Evolutionary conservation across 2,888 invertebrate species (phyloP), one percentile per base, ranked within the genome.

Genomic region (Callimorpha dominula): DNA sequence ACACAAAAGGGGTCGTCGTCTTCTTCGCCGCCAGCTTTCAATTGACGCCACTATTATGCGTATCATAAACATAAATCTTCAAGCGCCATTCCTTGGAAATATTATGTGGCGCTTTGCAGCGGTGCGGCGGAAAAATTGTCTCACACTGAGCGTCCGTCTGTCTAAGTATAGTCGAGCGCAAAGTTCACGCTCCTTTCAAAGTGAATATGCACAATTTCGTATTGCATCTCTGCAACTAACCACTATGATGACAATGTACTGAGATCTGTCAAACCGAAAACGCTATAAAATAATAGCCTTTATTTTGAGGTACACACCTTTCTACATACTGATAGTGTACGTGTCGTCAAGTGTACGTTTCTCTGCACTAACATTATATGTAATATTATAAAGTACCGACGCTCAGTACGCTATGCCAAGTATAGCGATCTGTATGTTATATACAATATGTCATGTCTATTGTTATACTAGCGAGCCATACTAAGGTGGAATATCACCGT

Each of bases 1-100:
- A 86, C 83, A 87, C 82, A 86, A 86, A 86, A 85, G 86, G 82
- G 84, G 80, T 84, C 83, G 85, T 78, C 82, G 85, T 79, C 83
- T 85, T 79, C 79, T 83, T 78, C 80, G 82, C 78, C 79, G 82
- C 81, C 82, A 82, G 85, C 83, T 81, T 88, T 89, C 89, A 88
- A 90, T 88, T 89, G 90, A 87, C 89, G 87, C 87, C 85, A 87
- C 87, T 88, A 88, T 90, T 86, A 87, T 86, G 86, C 82, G 86
- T 88, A 88, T 89, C 86, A 89, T 91, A 90, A 89, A 89, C 85
- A 88, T 89, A 91, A 91, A 91, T 90, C 89, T 89, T 85, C 72
- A 80, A 79, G 85, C 82, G 78, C 81, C 82, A 84, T 88, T 89
- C 84, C 84, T 82, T 84, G 83, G 84, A 85, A 88, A 88, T 87